Percentiles rank a stretch among this genome's conserved stretches.
phyloP scores from a whole-genome alignment of 2,113 vertebrate genomes.

The Gavialis gangeticus region DNA sequence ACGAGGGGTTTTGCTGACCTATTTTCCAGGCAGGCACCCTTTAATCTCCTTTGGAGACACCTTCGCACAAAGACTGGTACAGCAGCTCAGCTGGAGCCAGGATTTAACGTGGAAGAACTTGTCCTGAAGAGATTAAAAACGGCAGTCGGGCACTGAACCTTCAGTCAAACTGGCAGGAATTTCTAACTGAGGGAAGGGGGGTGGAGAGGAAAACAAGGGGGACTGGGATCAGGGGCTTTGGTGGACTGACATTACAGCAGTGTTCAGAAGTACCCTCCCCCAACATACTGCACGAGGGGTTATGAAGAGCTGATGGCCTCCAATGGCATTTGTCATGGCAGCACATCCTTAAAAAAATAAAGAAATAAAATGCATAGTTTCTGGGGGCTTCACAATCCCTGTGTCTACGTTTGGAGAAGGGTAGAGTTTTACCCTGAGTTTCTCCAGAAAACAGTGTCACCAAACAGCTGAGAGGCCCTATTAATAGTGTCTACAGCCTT shows the following conservation, averaged over 20 bases:
- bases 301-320: background rate
- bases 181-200: background rate
- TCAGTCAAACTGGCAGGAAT: conserved; percentile 21
- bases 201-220: background rate
- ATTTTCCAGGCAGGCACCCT: conserved; percentile 64
- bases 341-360: background rate
- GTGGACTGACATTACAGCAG: background rate
- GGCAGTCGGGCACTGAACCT: background rate
- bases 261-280: background rate
- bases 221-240: background rate
- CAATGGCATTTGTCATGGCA: background rate
- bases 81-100: conserved; percentile 74
- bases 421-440: background rate
- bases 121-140: conserved; percentile 69
- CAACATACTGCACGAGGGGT: background rate
- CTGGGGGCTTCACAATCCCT: background rate
- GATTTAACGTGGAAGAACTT: conserved; percentile 71
- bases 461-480: background rate
- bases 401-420: background rate
- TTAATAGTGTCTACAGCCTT: background rate
- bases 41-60: conserved; percentile 77
- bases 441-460: background rate
- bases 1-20: conserved; percentile 66
- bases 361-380: background rate
- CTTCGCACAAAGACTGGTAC: conserved; percentile 71